A percentile compares a stretch with the other conserved stretches of the same genome.
Evolutionary conservation across 1,140 invertebrate genomes (phyloP).

Genomic region (Megalopta genalis): DNA sequence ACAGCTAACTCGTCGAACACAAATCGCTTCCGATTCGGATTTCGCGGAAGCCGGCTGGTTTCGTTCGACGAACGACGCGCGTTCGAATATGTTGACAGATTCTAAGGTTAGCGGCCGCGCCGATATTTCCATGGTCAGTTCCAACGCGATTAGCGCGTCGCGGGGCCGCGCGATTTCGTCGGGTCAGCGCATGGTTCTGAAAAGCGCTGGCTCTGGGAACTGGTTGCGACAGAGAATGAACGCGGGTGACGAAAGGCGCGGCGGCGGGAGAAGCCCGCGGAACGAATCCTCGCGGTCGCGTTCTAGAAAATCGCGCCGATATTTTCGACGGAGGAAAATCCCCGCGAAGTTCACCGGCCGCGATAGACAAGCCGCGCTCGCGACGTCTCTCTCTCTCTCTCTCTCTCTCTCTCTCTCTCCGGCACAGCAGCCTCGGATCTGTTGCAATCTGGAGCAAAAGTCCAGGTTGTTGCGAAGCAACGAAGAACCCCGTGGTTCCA

Average conservation of each 20-base stretch:
- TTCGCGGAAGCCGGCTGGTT: too few relatives aligned
- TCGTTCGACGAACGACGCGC: too few relatives aligned
- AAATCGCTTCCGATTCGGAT: too few relatives aligned
- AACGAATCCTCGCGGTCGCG: slow-evolving; percentile 17
- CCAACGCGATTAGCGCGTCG: not conserved
- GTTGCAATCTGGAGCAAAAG: slow-evolving; percentile 59
- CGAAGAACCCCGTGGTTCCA: slow-evolving; percentile 32
- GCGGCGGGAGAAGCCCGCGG: slow-evolving; percentile 24
- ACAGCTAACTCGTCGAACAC: too few relatives aligned
- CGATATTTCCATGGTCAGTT: not conserved
- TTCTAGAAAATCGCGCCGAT: slow-evolving; percentile 35
- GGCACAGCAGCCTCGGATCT: slow-evolving; percentile 25
- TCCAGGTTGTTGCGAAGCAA: slow-evolving; percentile 36
- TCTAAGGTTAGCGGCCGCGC: not conserved
- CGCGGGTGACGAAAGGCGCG: slow-evolving; percentile 50
- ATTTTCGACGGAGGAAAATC: not conserved
- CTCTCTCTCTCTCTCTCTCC: too few relatives aligned
- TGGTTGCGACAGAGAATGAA: slow-evolving; percentile 44
- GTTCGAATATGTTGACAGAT: not conserved
- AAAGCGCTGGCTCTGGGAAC: not conserved
- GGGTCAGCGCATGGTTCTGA: slow-evolving; percentile 46
- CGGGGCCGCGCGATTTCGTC: slow-evolving; percentile 27
- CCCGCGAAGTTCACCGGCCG: slow-evolving; percentile 20
- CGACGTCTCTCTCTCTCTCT: too few relatives aligned
- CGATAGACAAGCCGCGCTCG: slow-evolving; percentile 7